Evolutionary conservation across 92 coral and sea anemone genomes (phyloP), one percentile per base, ranked within the genome.

Genomic region (Micromussa lordhowensis): DNA sequence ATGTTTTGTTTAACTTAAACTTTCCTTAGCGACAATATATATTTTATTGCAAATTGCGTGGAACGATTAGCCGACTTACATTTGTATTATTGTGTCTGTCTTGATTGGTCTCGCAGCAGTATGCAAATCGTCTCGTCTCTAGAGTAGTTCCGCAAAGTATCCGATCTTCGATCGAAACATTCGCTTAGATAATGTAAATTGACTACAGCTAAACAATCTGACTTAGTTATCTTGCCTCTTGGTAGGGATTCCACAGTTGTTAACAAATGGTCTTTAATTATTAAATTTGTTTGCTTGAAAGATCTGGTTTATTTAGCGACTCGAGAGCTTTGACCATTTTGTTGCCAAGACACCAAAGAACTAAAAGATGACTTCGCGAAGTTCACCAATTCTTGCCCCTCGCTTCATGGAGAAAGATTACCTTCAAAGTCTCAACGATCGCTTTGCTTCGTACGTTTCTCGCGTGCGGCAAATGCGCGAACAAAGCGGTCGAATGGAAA

Each of bases 401-500:
- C 96, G 95, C 75, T 92, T 93, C 87, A 44, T 95, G 86, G 98
- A 91, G 80, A 92, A 96, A 68, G 97, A 96, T 55, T 93, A 96
- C 81, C 91, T 97, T 17, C 95, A 96, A 81, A 95, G 90, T 79
- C 93, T 97, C 31, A 97, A 96, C 61, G 99, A 97, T 87, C 97
- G 98, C 54, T 97, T 97, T 84, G 91, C 98, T n/a, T 81, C 95
- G 77, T 97, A 97, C 81, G 91, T 97, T 28, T 97, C 99, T 24
- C 98, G 99, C 38, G 99, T 97, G 49, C 91, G 99, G 34, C 97
- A 95, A 90, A 95, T 97, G 98, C 96, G 99, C 15, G 99, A 97
- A 59, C 98, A 96, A 78, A 93, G 96, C 51, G 96, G 95, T 71
- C 97, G 98, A 26, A 96, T 92, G 94, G 99, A 97, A 69, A 97